phyloP scores from a whole-genome alignment of 2,113 vertebrate genomes.

The Chloropsis hardwickii region DNA sequence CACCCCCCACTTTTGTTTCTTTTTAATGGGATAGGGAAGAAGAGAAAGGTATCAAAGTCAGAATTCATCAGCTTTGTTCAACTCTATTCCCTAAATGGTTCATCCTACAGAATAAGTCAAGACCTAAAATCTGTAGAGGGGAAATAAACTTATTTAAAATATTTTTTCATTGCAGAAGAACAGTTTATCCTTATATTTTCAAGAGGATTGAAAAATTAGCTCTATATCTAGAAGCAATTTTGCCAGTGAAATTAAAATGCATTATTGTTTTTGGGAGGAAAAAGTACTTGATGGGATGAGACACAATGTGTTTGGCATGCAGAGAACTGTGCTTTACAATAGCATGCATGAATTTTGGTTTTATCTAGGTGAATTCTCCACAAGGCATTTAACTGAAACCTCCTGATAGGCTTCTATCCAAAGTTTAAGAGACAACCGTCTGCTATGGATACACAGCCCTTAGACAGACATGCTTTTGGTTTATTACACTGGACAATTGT shows the following conservation, averaged over 20 bases:
- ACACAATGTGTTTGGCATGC: background rate
- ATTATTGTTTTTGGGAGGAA: background rate
- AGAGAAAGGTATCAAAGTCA: background rate
- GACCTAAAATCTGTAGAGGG: background rate
- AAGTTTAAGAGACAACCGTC: background rate
- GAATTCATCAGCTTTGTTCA: background rate
- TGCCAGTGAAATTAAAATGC: background rate
- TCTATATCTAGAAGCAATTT: background rate
- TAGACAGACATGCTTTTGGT: background rate
- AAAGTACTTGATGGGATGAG: background rate
- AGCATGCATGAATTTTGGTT: background rate
- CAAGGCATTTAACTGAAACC: background rate
- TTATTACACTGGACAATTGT: background rate
- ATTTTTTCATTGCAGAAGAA: background rate
- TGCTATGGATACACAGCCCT: background rate
- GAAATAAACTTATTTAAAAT: background rate
- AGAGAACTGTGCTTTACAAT: background rate
- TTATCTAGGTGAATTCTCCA: background rate
- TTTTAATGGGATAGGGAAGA: background rate
- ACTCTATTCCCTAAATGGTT: background rate
- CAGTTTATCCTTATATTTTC: background rate
- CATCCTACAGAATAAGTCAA: background rate
- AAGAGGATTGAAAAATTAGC: background rate
- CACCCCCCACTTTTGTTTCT: too few relatives aligned
- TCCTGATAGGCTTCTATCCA: background rate